These are phyloP conservation scores for Kryptopterus vitreolus DNA, from an alignment of 2,797 vertebrate species.

Conservation along the genomic window DNA sequence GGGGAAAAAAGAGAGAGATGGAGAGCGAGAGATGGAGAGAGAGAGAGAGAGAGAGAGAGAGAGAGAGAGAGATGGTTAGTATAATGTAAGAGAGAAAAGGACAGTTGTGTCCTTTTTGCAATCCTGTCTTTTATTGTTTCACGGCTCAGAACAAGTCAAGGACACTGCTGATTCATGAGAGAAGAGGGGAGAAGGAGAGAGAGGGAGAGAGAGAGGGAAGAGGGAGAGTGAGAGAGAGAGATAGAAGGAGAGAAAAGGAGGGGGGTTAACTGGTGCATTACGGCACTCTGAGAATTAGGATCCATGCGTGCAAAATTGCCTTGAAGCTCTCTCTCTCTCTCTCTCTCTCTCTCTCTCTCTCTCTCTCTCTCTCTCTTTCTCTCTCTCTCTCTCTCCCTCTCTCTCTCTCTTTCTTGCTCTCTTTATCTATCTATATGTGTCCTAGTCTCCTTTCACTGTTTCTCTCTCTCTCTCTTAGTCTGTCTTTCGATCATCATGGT, in stretches of 20 bases:
- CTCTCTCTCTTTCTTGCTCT: neutral
- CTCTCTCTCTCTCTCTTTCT: constrained; percentile 20
- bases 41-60: constrained; percentile 66
- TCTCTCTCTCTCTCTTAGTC: neutral
- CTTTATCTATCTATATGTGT: neutral
- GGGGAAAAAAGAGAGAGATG: constrained; percentile 63
- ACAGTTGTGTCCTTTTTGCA: neutral
- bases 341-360: constrained; percentile 1
- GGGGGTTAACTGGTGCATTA: constrained; percentile 19
- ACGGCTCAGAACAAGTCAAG: constrained; percentile 24
- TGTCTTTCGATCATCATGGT: too few relatives aligned
- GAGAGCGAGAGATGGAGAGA: constrained; percentile 53
- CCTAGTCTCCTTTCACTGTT: neutral
- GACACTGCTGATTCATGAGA: constrained; percentile 37
- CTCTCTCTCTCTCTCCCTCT: neutral
- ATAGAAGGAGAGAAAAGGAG: constrained; percentile 21
- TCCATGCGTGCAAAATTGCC: constrained; percentile 38
- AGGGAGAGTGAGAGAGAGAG: constrained; percentile 11
- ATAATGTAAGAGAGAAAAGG: neutral
- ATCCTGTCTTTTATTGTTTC: neutral
- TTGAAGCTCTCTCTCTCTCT: constrained; percentile 31
- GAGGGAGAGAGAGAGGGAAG: constrained; percentile 28
- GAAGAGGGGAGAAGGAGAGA: constrained; percentile 66
- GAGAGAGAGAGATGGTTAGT: constrained; percentile 64
- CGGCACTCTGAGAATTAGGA: constrained; percentile 19